phyloP scores from a whole-genome alignment of 1,140 invertebrate species.

The Stegodyphus mimosarum region DNA sequence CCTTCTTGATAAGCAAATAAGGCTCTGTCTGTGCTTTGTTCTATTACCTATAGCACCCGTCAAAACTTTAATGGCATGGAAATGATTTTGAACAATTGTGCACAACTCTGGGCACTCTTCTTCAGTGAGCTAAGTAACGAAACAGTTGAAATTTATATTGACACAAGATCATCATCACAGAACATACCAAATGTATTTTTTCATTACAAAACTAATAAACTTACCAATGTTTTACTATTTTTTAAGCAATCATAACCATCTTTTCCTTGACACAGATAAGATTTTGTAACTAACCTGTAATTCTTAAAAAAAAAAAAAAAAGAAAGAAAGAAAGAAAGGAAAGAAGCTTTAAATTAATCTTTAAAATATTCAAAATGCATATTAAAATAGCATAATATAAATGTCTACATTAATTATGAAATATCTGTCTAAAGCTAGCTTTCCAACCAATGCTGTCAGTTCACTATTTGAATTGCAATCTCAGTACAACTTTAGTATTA shows the following conservation, averaged over 20 bases:
- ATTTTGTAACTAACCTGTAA: slow-evolving; percentile 86
- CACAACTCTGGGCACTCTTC: slow-evolving; percentile 85
- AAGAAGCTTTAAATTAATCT: no score
- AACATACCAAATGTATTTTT: neutral
- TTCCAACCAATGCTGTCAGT: no score
- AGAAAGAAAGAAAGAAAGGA: no score
- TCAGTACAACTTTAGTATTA: no score
- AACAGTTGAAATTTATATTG: neutral
- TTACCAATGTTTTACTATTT: slow-evolving; percentile 77
- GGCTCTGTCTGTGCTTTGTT: slow-evolving; percentile 83
- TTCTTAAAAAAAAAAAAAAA: slow-evolving; percentile 62
- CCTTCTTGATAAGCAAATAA: slow-evolving; percentile 81
- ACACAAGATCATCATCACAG: neutral
- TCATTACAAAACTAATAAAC: neutral
- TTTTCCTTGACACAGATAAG: slow-evolving; percentile 79
- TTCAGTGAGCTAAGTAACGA: slow-evolving; percentile 70
- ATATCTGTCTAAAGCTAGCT: no score
- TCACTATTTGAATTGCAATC: no score
- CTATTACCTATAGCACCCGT: slow-evolving; percentile 76
- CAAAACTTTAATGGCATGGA: slow-evolving; percentile 83
- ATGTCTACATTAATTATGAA: no score
- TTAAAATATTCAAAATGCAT: no score
- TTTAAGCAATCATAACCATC: slow-evolving; percentile 87
- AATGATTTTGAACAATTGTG: slow-evolving; percentile 88
- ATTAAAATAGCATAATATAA: no score